Percentiles rank a stretch among this genome's conserved stretches.
phyloP scores from a whole-genome alignment of 2,113 vertebrate species.

The Clarias gariepinus region DNA sequence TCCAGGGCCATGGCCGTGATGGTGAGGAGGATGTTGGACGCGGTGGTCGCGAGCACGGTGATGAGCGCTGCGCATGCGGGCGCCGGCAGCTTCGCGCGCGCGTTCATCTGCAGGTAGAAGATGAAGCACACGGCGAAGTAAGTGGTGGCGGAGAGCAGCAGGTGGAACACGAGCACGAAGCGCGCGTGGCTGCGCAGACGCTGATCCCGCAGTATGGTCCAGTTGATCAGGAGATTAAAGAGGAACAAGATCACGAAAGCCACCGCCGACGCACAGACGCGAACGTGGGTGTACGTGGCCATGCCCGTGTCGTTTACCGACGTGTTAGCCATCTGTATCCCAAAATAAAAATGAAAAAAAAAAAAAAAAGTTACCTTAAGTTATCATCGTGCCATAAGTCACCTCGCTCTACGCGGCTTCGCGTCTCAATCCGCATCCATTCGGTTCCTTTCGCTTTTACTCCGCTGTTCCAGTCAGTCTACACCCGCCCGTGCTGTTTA shows the following conservation, averaged over 20 bases:
- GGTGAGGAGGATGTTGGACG: constrained; percentile 73
- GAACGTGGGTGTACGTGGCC: constrained; percentile 57
- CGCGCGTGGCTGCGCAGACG: constrained; percentile 68
- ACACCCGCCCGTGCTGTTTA: not conserved
- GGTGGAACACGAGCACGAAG: constrained; percentile 74
- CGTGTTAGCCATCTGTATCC: not conserved
- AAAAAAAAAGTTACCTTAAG: not conserved
- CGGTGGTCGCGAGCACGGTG: constrained; percentile 67
- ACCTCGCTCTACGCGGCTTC: not conserved
- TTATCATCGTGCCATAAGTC: not conserved
- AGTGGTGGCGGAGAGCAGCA: constrained; percentile 69
- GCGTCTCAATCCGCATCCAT: not conserved
- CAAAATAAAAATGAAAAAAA: not conserved
- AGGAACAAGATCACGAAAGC: constrained; percentile 70
- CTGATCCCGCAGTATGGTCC: constrained; percentile 67
- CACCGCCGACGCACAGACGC: constrained; percentile 67
- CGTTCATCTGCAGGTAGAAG: constrained; percentile 70
- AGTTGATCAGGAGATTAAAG: constrained; percentile 76
- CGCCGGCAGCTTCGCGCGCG: not conserved
- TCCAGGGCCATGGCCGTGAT: constrained; percentile 76
- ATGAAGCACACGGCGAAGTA: constrained; percentile 67
- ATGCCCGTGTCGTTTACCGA: constrained; percentile 22
- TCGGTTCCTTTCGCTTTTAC: not conserved
- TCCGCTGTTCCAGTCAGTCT: not conserved
- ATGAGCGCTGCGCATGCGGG: constrained; percentile 61